Evolutionary conservation across 1,140 invertebrate species (phyloP).

Genomic region (Eriosoma lanigerum): DNA sequence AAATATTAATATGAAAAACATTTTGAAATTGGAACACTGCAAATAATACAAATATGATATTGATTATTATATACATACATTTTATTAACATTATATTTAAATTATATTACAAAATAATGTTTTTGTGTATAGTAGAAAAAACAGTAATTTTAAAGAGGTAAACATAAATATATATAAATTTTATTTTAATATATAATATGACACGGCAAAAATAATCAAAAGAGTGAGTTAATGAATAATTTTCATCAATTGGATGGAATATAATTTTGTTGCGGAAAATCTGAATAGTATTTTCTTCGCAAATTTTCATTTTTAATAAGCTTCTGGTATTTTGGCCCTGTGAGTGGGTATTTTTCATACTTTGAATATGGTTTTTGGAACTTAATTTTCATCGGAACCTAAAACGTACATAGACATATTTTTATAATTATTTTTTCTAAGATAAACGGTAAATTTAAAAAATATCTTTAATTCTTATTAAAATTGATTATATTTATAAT

Average conservation of each 20-base stretch:
- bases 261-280: slow-evolving; percentile 10
- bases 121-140: neutral
- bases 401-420: neutral
- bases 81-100: slow-evolving; percentile 24
- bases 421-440: neutral
- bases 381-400: slow-evolving; percentile 51
- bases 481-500: too few relatives aligned
- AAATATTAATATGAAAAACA: too few relatives aligned
- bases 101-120: slow-evolving; percentile 38
- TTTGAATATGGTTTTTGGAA: slow-evolving; percentile 45
- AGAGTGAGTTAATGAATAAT: neutral
- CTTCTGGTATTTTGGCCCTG: slow-evolving; percentile 13
- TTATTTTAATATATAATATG: slow-evolving; percentile 6
- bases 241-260: neutral
- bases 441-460: neutral
- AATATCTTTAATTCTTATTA: neutral
- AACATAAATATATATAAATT: slow-evolving; percentile 41
- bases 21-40: too few relatives aligned
- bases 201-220: slow-evolving; percentile 14
- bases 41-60: slow-evolving; percentile 11
- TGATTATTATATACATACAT: neutral
- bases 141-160: slow-evolving; percentile 27
- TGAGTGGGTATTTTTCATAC: slow-evolving; percentile 36
- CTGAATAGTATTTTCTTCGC: slow-evolving; percentile 29
- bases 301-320: slow-evolving; percentile 44